Evolutionary conservation across 2,888 invertebrate species (phyloP).

Genomic region (Cephus rjabovi): DNA sequence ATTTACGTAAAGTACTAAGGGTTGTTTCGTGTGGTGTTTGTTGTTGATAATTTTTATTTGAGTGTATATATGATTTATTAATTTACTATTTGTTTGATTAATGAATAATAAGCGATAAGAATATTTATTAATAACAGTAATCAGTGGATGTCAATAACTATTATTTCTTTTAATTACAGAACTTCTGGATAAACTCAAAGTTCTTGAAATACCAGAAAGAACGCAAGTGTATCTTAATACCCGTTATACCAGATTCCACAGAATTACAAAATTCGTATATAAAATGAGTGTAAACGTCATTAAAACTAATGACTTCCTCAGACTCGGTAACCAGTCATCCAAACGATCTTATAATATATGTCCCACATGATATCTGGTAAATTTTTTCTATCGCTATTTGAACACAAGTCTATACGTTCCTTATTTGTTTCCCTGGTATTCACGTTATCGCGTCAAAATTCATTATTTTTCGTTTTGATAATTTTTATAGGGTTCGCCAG

Average conservation of each 20-base stretch:
- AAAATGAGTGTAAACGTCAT: background rate
- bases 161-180: background rate
- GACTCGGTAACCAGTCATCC: background rate
- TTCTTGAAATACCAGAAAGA: background rate
- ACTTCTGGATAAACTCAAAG: background rate
- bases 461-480: background rate
- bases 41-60: background rate
- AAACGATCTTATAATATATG: background rate
- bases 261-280: constrained; percentile 11
- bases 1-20: background rate
- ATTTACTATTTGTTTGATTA: background rate
- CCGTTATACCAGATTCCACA: constrained; percentile 16
- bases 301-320: background rate
- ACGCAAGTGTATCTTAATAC: background rate
- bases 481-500: background rate
- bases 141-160: background rate
- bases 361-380: background rate
- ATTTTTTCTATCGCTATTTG: background rate
- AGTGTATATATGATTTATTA: background rate
- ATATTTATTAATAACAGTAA: background rate
- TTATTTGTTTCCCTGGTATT: background rate
- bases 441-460: background rate
- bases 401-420: background rate
- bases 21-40: background rate
- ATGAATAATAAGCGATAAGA: background rate